Base-by-base conservation (phyloP, 2,113 vertebrate genomes). In the Anser cygnoides region DNA sequence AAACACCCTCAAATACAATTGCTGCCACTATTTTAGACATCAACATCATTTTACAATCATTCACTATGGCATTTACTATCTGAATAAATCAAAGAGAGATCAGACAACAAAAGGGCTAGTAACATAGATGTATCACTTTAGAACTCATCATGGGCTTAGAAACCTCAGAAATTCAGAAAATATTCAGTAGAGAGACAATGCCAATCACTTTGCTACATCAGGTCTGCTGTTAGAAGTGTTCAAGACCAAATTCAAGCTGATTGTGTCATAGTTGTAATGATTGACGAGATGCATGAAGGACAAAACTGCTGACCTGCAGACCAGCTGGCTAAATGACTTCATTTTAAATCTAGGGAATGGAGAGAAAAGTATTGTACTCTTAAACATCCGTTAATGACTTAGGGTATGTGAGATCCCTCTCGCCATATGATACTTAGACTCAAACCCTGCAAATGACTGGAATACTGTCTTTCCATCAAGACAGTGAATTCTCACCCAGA, bases 311-410 rank as follows among this genome's bases (percentile, higher is more conserved):
- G 35, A 37, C 23, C 13, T 71, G 17, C 28, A 80, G 15, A 67
- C 13, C 12, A 67, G 3, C 12, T 49, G 13, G 70, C 15, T 63
- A 54, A 75, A 39, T 19, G 1, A 41, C 10, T 33, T 84, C 6
- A n/a, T 9, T 68, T 86, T 70, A 74, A 70, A 41, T 39, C 3
- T 12, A 2, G 7, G 1, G 0, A 5, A 1, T 18, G 25, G 4
- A 6, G 15, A 41, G 41, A 73, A 86, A 77, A 22, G 19, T 6
- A 26, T 4, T 29, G 29, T 37, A 26, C 2, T 57, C 20, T 52
- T 50, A 49, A 85, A 78, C 6, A 22, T 70, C 68, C 67, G 4
- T 9, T 1, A 0, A 9, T 63, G 31, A 58, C 55, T 79, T 83
- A n/a, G 17, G 11, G 11, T 79, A 46, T n/a, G 33, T 72, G 35